These are phyloP conservation scores for Pseudomyrmex sp. DNA, from an alignment of 1,140 invertebrate genomes.

Conservation along the genomic window DNA sequence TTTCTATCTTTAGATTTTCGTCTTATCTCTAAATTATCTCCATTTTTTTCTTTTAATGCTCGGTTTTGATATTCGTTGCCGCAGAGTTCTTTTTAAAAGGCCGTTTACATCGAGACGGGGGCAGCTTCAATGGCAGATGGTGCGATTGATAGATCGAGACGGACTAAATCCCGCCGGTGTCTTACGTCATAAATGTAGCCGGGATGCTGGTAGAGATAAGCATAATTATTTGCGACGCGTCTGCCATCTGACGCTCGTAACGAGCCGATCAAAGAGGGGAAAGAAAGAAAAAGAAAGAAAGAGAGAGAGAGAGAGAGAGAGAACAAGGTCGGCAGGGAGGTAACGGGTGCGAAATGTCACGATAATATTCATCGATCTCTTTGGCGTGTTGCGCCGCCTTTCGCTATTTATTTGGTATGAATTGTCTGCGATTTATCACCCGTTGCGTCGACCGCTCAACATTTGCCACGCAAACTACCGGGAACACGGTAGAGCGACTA, in stretches of 20 bases:
- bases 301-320: neutral
- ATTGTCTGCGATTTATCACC: conserved; percentile 56
- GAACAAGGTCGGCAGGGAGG: conserved; percentile 53
- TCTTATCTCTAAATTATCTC: neutral
- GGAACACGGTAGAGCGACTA: neutral
- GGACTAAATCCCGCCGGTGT: conserved; percentile 51
- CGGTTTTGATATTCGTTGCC: neutral
- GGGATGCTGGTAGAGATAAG: conserved; percentile 35
- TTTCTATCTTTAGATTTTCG: neutral
- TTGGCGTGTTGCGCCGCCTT: conserved; percentile 23
- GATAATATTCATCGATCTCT: conserved; percentile 62
- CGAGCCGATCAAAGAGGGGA: conserved; percentile 35
- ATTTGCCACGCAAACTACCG: conserved; percentile 1
- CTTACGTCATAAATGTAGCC: conserved; percentile 54
- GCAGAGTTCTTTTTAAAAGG: conserved; percentile 23
- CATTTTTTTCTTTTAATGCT: neutral
- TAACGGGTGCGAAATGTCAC: conserved; percentile 59
- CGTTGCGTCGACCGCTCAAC: conserved; percentile 22
- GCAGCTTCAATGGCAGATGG: conserved; percentile 46
- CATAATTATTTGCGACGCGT: conserved; percentile 62
- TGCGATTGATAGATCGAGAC: conserved; percentile 59
- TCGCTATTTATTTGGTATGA: conserved; percentile 54
- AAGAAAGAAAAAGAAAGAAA: too few species aligned
- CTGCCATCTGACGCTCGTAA: conserved; percentile 64
- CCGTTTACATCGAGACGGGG: conserved; percentile 18